Conservation (phyloP, 2,888 invertebrate species). For the Polyploca ridens region DNA sequence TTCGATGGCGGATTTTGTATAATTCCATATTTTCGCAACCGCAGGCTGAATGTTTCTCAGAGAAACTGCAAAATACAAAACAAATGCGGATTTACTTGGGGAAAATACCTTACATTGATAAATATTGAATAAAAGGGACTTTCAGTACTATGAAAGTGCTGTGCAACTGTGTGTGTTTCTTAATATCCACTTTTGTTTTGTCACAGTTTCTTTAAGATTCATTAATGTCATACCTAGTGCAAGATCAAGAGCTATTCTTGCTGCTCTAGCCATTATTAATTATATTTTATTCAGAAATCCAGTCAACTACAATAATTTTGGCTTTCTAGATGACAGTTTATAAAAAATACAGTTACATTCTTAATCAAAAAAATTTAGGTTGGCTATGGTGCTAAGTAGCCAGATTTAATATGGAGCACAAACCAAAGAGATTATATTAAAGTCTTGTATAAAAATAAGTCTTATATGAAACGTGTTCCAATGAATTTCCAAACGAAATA, state of each 20-base stretch:
- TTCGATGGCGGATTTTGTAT: constrained; percentile 48
- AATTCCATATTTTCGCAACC: constrained; percentile 57
- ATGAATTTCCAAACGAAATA: neutral
- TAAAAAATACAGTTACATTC: no score
- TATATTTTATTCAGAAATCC: constrained; percentile 13
- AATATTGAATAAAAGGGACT: neutral
- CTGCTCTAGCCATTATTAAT: constrained; percentile 54
- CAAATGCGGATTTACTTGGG: constrained; percentile 46
- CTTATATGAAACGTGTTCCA: neutral
- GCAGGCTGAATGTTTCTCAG: constrained; percentile 57
- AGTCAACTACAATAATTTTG: constrained; percentile 19
- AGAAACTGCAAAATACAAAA: constrained; percentile 73
- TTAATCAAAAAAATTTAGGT: neutral
- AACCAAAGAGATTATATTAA: no score
- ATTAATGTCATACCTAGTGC: constrained; percentile 53
- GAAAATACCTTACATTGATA: no score
- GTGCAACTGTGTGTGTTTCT: neutral
- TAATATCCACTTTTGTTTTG: constrained; percentile 62
- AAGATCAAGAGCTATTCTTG: constrained; percentile 66
- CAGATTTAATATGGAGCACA: neutral
- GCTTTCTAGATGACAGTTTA: constrained; percentile 5
- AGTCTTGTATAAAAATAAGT: no score
- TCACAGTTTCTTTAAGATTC: constrained; percentile 56
- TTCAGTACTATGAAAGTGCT: constrained; percentile 1
- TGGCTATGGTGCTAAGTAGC: neutral